A percentile compares a stretch with the other conserved stretches of the same genome.
Conservation (phyloP, 30 jellyfish, hydroid and myxozoan genomes). For the Chrysaora quinquecirrha region DNA sequence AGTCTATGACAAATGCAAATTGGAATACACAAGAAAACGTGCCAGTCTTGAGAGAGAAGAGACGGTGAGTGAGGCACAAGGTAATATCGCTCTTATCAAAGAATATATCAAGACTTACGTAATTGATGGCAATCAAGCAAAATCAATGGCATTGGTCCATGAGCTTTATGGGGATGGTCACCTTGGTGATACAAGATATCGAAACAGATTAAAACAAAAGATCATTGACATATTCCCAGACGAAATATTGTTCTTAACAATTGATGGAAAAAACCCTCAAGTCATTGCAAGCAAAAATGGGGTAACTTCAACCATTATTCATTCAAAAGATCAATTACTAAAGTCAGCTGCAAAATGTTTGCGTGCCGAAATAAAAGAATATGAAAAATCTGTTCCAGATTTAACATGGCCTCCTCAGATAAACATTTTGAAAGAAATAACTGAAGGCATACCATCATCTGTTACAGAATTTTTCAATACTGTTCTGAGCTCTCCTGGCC, state of each 20-base stretch:
- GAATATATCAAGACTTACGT: no score
- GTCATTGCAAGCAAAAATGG: slow-evolving; percentile 9
- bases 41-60: no score
- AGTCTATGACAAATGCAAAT: no score
- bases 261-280: slow-evolving; percentile 13
- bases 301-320: background rate
- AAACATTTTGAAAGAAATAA: background rate
- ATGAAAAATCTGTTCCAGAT: background rate
- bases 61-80: no score
- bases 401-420: slow-evolving; percentile 20
- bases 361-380: slow-evolving; percentile 22
- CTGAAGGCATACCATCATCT: background rate
- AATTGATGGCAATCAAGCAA: no score
- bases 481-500: background rate
- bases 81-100: no score
- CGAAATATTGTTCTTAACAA: slow-evolving; percentile 3
- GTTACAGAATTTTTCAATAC: background rate
- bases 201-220: background rate
- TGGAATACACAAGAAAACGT: no score
- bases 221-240: slow-evolving; percentile 1
- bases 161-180: no score
- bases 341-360: slow-evolving; percentile 30
- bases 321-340: background rate
- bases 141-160: no score
- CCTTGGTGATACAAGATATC: no score